Evolutionary conservation across 2,797 vertebrate genomes (phyloP), one percentile per base, ranked within the genome.

Genomic region (Sitta carolinensis): DNA sequence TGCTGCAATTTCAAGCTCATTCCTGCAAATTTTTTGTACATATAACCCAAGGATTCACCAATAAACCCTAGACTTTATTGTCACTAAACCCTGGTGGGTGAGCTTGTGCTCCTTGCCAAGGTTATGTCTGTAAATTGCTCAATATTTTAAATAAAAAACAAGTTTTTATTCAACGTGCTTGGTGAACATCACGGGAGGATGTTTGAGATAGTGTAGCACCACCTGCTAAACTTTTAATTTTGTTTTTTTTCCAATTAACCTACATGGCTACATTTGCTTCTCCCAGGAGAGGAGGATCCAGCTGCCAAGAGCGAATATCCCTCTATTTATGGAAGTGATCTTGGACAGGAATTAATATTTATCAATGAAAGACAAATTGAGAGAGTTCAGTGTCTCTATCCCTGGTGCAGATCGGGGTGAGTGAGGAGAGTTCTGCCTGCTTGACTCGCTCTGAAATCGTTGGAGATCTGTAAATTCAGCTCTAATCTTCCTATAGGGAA

Each of bases 381-480:
- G 47, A 25, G 48, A 51, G 62, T 81, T 94, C 20, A 11, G 34
- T 58, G 38, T 18, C 58, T 84, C 64, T 26, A 26, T 61, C 50
- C 22, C 7, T 73, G 30, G 63, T 32, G 42, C 25, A 69, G 42
- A 42, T 50, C 34, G 11, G 54, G 26, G 32, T 30, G 51, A 54
- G 32, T 30, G 51, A 54, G 36, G 19, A 77, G 36, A 40, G 32
- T 66, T 95, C 67, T 72, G 34, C 62, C 27, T 32, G 14, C 30
- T 51, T 73, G 84, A 58, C 36, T 87, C 2, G 5, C 43, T 69
- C 57, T 74, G 36, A 63, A 83, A 67, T 51, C 16, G 1, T 69
- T 72, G 42, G 75, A 63, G 32, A 77, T 80, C 48, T 79, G 64
- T 70, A 77, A 91, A 89, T 92, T 87, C 79, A 52, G 43, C 40